Percentiles rank a stretch among this genome's conserved stretches.
These are phyloP conservation scores for Ibidorhyncha struthersii DNA, from an alignment of 2,113 vertebrate genomes.

Conservation along the genomic window DNA sequence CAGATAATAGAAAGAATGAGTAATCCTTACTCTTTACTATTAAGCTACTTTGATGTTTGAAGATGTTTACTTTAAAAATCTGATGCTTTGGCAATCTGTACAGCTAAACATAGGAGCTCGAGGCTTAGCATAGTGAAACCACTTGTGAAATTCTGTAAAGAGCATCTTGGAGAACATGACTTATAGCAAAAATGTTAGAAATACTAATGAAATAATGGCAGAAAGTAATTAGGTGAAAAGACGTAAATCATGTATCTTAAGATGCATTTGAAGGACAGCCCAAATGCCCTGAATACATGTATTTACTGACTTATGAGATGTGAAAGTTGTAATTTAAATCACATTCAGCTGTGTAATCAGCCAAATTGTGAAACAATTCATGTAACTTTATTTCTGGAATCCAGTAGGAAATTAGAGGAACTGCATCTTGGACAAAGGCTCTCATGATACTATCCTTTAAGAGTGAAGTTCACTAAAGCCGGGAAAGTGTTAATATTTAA, in stretches of 20 bases:
- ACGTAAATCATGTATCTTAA: background rate
- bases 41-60: background rate
- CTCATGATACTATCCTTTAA: background rate
- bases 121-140: background rate
- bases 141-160: background rate
- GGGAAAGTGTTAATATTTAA: background rate
- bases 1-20: background rate
- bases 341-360: background rate
- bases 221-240: background rate
- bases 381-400: background rate
- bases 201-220: background rate
- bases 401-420: background rate
- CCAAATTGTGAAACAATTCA: background rate
- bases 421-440: background rate
- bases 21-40: background rate
- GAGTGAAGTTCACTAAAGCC: background rate
- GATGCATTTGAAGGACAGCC: background rate
- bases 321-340: background rate
- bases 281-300: background rate
- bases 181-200: background rate
- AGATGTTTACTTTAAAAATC: background rate
- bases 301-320: background rate
- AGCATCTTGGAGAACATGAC: background rate
- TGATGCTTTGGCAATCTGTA: background rate
- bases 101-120: background rate